phyloP scores from a whole-genome alignment of 2,888 invertebrate genomes.

The Cephonodes hylas region DNA sequence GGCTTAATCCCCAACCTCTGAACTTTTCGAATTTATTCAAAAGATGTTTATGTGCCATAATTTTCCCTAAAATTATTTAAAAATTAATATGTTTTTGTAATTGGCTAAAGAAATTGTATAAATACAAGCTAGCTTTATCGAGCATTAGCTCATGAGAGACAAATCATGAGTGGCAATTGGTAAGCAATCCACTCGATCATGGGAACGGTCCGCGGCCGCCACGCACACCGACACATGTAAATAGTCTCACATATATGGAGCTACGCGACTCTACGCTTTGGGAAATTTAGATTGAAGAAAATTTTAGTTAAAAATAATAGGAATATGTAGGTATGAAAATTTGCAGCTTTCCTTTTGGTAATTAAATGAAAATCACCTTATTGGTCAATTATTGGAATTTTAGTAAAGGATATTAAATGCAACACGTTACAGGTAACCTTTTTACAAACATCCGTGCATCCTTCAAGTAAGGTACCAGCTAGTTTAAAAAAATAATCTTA shows the following conservation, averaged over 20 bases:
- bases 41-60: no score
- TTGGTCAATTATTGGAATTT: no score
- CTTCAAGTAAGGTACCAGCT: no score
- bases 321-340: no score
- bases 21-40: no score
- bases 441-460: no score
- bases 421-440: no score
- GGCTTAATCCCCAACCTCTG: no score
- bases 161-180: constrained; percentile 58
- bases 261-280: neutral
- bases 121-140: constrained; percentile 27
- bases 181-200: constrained; percentile 54
- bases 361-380: no score
- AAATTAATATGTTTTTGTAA: neutral
- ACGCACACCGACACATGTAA: constrained; percentile 54
- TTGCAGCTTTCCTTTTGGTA: no score
- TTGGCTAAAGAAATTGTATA: neutral
- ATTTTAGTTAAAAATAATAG: neutral
- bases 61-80: neutral
- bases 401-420: no score
- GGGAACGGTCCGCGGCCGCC: constrained; percentile 43
- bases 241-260: constrained; percentile 19
- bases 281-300: neutral
- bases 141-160: constrained; percentile 47
- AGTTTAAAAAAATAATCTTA: no score